Percentiles rank a stretch among this genome's conserved stretches.
These are phyloP conservation scores for Lucilia cuprina DNA, from an alignment of 1,140 invertebrate genomes.

Conservation along the genomic window DNA sequence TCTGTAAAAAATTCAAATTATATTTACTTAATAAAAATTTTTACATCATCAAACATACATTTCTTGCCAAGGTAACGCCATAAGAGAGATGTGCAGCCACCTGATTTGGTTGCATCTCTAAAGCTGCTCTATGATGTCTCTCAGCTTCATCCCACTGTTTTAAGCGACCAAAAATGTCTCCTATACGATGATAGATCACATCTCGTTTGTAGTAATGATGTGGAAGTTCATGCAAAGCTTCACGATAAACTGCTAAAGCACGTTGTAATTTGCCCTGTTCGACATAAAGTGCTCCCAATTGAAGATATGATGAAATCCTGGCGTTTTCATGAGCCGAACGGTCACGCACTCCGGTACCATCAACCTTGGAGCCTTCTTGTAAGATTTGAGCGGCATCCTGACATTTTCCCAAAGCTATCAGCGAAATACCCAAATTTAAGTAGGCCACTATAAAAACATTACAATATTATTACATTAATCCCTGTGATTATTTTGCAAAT, in stretches of 20 bases:
- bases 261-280: slow-evolving; percentile 84
- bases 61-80: slow-evolving; percentile 86
- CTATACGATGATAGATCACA: slow-evolving; percentile 63
- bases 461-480: neutral
- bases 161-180: slow-evolving; percentile 83
- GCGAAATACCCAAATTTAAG: slow-evolving; percentile 89
- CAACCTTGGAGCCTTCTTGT: slow-evolving; percentile 80
- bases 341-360: slow-evolving; percentile 88
- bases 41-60: slow-evolving; percentile 71
- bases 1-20: slow-evolving; percentile 65
- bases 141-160: slow-evolving; percentile 83
- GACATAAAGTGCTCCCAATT: slow-evolving; percentile 87
- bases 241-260: slow-evolving; percentile 87
- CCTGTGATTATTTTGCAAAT: neutral
- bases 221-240: slow-evolving; percentile 84
- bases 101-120: slow-evolving; percentile 83
- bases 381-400: slow-evolving; percentile 86
- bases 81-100: slow-evolving; percentile 89
- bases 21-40: neutral
- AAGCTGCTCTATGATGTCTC: slow-evolving; percentile 80
- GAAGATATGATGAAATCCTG: slow-evolving; percentile 87
- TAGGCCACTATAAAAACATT: slow-evolving; percentile 80
- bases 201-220: slow-evolving; percentile 81
- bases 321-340: slow-evolving; percentile 88
- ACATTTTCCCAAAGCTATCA: slow-evolving; percentile 80